Evolutionary conservation across 2,797 vertebrate genomes (phyloP), one percentile per base, ranked within the genome.

Genomic region (Lacerta agilis): DNA sequence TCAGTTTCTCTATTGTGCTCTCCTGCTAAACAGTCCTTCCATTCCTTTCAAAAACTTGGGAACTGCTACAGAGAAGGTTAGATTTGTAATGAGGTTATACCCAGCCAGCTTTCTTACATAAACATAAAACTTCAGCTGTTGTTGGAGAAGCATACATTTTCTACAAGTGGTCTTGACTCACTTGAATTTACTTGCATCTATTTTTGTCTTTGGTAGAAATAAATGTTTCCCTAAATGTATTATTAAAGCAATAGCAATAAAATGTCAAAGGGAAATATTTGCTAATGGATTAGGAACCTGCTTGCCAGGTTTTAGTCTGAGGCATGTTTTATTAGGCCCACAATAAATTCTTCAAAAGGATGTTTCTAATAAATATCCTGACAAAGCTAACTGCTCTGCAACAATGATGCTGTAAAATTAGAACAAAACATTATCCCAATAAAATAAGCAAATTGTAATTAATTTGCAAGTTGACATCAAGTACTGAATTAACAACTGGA

Each of bases 231-330:
- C 84, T 83, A 86, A 66, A 33, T 36, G 58, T 38, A 85, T 81
- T 86, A 86, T 61, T 82, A 80, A 91, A n/a, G 1, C 41, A 87
- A 45, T 85, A 88, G 43, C n/a, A 87, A 89, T 5, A 82, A 15
- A 81, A 29, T 72, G 17, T 71, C 90, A 82, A 87, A 87, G 87
- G n/a, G 25, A 89, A 90, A 86, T 55, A 55, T 75, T 83, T 66
- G 79, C 23, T 91, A 93, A 91, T 88, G 78, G 55, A 83, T 1
- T 76, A 88, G 86, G 73, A 83, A 93, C 85, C n/a, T 64, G 4
- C 3, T 29, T 91, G 79, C 82, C 72, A 91, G 84, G 81, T 89
- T 91, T 89, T 84, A 86, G 4, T 5, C 4, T 88, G 9, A 77
- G 25, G 61, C 83, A 87, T 91, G 36, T 82, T 90, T 91, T 87